A percentile compares a stretch with the other conserved stretches of the same genome.
Conservation (phyloP, 2,797 vertebrate species). For the Esox masquinongy region DNA sequence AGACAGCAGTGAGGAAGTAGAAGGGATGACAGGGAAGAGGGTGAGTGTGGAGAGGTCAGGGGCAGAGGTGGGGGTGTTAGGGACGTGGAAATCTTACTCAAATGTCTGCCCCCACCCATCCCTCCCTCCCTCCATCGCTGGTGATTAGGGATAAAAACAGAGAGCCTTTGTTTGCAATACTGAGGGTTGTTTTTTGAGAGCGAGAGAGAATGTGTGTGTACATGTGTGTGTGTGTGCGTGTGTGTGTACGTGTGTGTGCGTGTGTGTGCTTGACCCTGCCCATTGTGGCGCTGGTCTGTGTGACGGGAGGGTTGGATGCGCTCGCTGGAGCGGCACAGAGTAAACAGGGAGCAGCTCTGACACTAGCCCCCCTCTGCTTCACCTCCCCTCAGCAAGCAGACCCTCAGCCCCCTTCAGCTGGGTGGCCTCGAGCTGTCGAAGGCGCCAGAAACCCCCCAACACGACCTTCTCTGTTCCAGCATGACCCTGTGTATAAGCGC, state of each 20-base stretch:
- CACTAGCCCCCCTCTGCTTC: slow-evolving; percentile 11
- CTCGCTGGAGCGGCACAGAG: slow-evolving; percentile 33
- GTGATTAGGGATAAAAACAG: slow-evolving; percentile 34
- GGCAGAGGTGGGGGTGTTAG: background rate
- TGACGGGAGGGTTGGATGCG: slow-evolving; percentile 32
- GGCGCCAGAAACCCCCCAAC: slow-evolving; percentile 43
- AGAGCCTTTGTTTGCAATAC: slow-evolving; percentile 47
- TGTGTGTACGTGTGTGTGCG: slow-evolving; percentile 6
- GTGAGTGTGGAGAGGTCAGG: background rate
- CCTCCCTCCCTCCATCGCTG: slow-evolving; percentile 26
- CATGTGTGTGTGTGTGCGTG: background rate
- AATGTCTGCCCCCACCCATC: slow-evolving; percentile 26
- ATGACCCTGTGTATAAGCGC: background rate
- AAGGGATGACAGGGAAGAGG: background rate
- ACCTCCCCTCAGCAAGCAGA: slow-evolving; percentile 27
- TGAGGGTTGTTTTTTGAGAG: slow-evolving; percentile 28
- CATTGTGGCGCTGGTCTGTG: slow-evolving; percentile 24
- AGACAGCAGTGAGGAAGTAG: slow-evolving; percentile 20
- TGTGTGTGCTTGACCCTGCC: slow-evolving; percentile 22
- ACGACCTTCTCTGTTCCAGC: slow-evolving; percentile 45
- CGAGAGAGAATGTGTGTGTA: background rate
- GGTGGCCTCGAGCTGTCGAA: slow-evolving; percentile 42
- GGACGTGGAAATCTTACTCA: slow-evolving; percentile 14
- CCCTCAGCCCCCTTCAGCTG: slow-evolving; percentile 36
- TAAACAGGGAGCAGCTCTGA: slow-evolving; percentile 36